These are phyloP conservation scores for Amazona vittata DNA, from an alignment of 2,113 vertebrate species.

Conservation along the genomic window DNA sequence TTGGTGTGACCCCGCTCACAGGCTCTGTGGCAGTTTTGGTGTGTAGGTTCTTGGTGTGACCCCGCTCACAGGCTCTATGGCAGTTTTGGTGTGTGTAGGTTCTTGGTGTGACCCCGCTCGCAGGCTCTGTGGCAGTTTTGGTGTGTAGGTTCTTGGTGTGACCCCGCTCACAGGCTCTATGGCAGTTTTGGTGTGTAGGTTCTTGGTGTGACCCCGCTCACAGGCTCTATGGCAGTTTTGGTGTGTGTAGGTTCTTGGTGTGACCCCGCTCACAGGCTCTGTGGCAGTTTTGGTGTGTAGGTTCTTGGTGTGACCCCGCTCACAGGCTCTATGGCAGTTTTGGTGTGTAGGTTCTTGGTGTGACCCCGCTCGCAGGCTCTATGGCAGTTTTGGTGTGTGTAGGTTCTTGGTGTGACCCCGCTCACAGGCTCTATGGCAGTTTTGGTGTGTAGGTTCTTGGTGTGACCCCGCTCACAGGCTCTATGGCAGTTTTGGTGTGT, in stretches of 20 bases:
- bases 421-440: no score
- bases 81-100: background rate
- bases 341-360: background rate
- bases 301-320: background rate
- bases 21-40: no score
- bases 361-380: background rate
- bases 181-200: background rate
- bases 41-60: background rate
- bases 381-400: background rate
- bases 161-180: background rate
- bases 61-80: accelerated
- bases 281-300: background rate
- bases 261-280: background rate
- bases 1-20: background rate
- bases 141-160: background rate
- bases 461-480: no score
- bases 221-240: no score
- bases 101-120: background rate
- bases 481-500: no score
- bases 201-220: background rate
- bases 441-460: no score
- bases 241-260: background rate
- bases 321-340: no score
- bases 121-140: no score
- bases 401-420: background rate